A percentile compares a stretch with the other conserved stretches of the same genome.
Conservation (phyloP, 2,888 invertebrate species). For the Lottia scabra region DNA sequence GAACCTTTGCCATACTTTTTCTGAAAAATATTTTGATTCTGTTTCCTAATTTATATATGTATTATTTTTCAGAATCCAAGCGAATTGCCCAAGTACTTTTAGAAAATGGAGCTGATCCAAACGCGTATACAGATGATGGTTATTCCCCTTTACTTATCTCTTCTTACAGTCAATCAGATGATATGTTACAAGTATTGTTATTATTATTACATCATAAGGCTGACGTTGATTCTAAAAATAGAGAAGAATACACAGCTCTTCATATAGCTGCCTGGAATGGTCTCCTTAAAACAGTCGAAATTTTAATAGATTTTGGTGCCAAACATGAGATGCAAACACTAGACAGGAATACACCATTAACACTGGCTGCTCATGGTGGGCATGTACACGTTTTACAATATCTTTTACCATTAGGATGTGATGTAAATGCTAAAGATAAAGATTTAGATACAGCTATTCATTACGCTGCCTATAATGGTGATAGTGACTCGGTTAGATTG, state of each 20-base stretch:
- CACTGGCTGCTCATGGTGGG: slow-evolving; percentile 58
- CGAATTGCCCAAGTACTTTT: slow-evolving; percentile 41
- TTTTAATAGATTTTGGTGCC: slow-evolving; percentile 45
- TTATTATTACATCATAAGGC: slow-evolving; percentile 43
- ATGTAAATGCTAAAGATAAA: slow-evolving; percentile 59
- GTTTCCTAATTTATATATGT: not conserved
- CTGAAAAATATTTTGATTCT: no score
- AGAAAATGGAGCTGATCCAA: slow-evolving; percentile 28
- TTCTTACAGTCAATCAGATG: slow-evolving; percentile 43
- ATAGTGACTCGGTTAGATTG: slow-evolving; percentile 38
- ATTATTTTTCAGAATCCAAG: slow-evolving; percentile 37
- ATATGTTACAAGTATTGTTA: slow-evolving; percentile 30
- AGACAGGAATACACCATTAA: slow-evolving; percentile 57
- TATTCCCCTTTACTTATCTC: slow-evolving; percentile 51
- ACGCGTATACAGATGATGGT: slow-evolving; percentile 26
- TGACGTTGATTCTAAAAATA: slow-evolving; percentile 39
- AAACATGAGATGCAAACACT: slow-evolving; percentile 44
- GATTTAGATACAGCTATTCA: slow-evolving; percentile 59
- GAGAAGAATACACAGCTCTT: slow-evolving; percentile 50
- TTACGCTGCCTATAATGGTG: slow-evolving; percentile 59
- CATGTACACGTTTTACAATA: slow-evolving; percentile 38
- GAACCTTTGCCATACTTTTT: no score
- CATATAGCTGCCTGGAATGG: slow-evolving; percentile 64
- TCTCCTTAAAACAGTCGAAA: slow-evolving; percentile 37
- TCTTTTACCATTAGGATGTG: slow-evolving; percentile 50